phyloP scores from a whole-genome alignment of 2,888 invertebrate species.

The Eristalis arbustorum region DNA sequence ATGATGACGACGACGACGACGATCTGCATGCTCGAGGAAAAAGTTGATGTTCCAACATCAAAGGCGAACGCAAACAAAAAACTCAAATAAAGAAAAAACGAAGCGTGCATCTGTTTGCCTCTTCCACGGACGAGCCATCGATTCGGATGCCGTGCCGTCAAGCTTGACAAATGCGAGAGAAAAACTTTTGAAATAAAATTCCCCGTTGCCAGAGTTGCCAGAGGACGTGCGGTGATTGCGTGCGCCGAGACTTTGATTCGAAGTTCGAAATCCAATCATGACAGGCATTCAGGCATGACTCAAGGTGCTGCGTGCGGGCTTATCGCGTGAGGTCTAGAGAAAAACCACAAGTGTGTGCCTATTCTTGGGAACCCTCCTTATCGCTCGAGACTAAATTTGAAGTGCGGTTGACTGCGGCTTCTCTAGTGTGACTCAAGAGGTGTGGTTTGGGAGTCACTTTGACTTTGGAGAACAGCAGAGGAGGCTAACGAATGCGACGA shows the following conservation, averaged over 20 bases:
- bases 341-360: not conserved
- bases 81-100: not conserved
- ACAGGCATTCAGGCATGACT: not conserved
- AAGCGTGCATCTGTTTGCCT: not conserved
- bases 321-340: not conserved
- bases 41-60: slow-evolving; percentile 15
- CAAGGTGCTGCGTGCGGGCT: not conserved
- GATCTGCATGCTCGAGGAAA: slow-evolving; percentile 17
- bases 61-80: slow-evolving; percentile 14
- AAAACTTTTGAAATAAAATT: not conserved
- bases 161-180: not conserved
- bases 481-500: no score
- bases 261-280: not conserved
- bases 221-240: not conserved
- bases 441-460: not conserved
- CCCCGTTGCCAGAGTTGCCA: not conserved
- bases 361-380: not conserved
- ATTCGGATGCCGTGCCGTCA: not conserved
- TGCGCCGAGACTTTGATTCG: not conserved
- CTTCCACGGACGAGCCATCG: slow-evolving; percentile 10
- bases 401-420: not conserved
- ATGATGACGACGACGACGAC: not conserved
- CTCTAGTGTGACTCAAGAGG: not conserved
- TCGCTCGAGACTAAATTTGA: not conserved
- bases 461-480: no score